phyloP scores from a whole-genome alignment of 1,140 invertebrate species.

The Diploscapter pachys region DNA sequence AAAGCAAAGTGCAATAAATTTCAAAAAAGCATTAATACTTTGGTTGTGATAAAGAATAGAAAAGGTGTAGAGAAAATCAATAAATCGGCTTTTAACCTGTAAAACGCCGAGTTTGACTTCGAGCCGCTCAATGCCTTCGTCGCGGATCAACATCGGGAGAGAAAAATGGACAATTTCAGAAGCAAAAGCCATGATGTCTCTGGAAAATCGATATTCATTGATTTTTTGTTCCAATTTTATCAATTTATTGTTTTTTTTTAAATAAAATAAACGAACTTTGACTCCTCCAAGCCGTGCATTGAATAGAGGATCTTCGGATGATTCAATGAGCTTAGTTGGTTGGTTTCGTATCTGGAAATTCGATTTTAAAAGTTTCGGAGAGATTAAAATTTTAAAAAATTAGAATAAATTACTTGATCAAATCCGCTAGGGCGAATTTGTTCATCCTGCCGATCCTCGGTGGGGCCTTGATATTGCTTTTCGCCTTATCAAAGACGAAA shows the following conservation, averaged over 20 bases:
- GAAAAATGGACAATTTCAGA: constrained; percentile 26
- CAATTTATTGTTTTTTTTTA: background rate
- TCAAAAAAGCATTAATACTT: too few species aligned
- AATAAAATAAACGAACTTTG: constrained; percentile 57
- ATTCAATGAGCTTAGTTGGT: constrained; percentile 55
- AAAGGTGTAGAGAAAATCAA: background rate
- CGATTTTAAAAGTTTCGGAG: too few species aligned
- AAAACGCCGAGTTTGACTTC: constrained; percentile 41
- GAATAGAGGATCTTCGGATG: constrained; percentile 61
- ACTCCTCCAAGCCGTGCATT: constrained; percentile 61
- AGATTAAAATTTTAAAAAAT: background rate
- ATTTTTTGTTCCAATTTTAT: background rate
- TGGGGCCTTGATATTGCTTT: constrained; percentile 59
- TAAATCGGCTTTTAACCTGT: constrained; percentile 14
- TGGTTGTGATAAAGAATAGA: background rate
- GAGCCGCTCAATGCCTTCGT: constrained; percentile 32
- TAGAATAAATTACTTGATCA: background rate
- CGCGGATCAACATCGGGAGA: constrained; percentile 26
- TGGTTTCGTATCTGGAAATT: constrained; percentile 54
- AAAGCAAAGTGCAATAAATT: too few species aligned
- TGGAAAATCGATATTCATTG: constrained; percentile 10
- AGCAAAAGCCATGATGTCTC: constrained; percentile 38
- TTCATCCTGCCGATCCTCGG: constrained; percentile 36
- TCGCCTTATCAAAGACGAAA: constrained; percentile 60
- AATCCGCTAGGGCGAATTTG: constrained; percentile 59